These are phyloP conservation scores for Parazoanthus darwini DNA, from an alignment of 92 coral and sea anemone genomes.

Conservation along the genomic window DNA sequence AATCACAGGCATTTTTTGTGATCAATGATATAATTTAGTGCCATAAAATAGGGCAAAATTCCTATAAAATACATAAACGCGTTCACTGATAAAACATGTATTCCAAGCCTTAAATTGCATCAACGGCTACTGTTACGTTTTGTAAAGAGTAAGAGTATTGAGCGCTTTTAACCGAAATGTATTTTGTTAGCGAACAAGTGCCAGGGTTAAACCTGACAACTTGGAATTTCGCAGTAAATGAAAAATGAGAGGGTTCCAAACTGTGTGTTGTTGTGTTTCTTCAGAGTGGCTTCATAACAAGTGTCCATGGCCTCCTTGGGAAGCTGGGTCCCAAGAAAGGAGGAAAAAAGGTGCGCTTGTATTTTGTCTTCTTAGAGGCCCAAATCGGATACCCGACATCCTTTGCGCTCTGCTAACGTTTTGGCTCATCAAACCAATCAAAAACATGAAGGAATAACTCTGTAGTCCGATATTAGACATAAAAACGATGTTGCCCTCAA, in stretches of 20 bases:
- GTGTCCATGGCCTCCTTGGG: slow-evolving; percentile 92
- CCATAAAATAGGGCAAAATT: too few species aligned
- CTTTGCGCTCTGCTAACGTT: too few species aligned
- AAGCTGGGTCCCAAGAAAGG: slow-evolving; percentile 91
- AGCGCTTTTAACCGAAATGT: background rate
- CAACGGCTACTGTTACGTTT: too few species aligned
- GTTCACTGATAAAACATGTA: background rate
- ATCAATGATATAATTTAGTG: background rate
- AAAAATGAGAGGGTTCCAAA: background rate
- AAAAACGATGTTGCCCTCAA: too few species aligned
- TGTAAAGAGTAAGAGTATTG: background rate
- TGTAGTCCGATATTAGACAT: too few species aligned
- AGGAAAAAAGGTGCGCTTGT: slow-evolving; percentile 73
- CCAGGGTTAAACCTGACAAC: background rate
- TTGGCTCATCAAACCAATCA: too few species aligned
- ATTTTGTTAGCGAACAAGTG: background rate
- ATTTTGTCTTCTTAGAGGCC: background rate
- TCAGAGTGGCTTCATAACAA: slow-evolving; percentile 83
- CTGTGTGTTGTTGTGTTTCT: slow-evolving; percentile 34
- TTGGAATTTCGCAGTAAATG: background rate
- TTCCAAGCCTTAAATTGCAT: too few species aligned
- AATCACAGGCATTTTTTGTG: too few species aligned
- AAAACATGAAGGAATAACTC: background rate
- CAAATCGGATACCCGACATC: too few species aligned
- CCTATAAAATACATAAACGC: too few species aligned